Base-by-base conservation (phyloP, 1,140 invertebrate species). In the Nautilus pompilius region DNA sequence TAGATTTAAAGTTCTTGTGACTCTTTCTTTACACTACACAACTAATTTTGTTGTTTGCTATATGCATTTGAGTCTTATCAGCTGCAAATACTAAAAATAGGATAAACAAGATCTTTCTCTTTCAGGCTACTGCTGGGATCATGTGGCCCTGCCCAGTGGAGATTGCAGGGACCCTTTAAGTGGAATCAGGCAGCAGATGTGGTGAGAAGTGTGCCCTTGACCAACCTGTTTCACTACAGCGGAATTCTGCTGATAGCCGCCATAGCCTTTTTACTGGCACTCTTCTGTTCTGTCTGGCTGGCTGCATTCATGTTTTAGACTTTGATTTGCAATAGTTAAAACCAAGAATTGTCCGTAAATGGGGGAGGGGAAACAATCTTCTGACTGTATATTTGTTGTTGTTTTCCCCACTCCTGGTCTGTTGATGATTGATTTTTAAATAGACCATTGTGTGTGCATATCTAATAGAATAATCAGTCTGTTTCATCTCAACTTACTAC, bases 91-190 rank as follows among this genome's bases (percentile, higher is more conserved):
- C 36, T 10, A 41, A 8, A 8, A 41, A 8, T 41, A n/a, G 8
- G 8, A 10, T 41, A n/a, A n/a, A 10, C 8, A 10, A 41, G 5
- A 36, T 22, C 45, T 10, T 62, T 26, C 15, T 32, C 34, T 66
- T 61, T 34, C 66, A 80, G 79, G 29, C 66, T 80, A 45, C 30
- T 81, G 49, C 66, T 80, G 20, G 64, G 74, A 26, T 74, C 73
- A n/a, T 75, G 79, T 68, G 79, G 79, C 3, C 65, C 74, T 3
- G 69, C 68, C 29, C 79, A 81, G 60, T 81, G 74, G 71, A 62
- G 79, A 46, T 62, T 80, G 10, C 73, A 81, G 46, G 79, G 79
- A 46, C 79, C 79, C 34, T 61, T 75, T 49, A 58, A 60, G 28
- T 75, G 75, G 75, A 30, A 24, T 17, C 68, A 70, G 8, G 77